Percentiles rank a stretch among this genome's conserved stretches.
Evolutionary conservation across 2,797 vertebrate genomes (phyloP).

Genomic region (Psittacula derbiana): DNA sequence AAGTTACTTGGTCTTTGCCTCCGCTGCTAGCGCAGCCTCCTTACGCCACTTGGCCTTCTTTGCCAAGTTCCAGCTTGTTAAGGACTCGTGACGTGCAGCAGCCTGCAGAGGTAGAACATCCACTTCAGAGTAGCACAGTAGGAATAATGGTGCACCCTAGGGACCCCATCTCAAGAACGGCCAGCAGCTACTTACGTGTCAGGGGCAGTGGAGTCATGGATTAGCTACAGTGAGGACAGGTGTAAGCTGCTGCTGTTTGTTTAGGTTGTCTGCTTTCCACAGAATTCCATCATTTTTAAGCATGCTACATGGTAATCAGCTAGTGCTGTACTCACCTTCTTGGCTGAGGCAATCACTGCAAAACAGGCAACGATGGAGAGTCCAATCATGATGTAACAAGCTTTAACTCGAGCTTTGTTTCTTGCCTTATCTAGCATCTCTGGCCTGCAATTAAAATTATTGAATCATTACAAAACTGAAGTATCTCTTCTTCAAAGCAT

Average conservation of each 20-base stretch:
- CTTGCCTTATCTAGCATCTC: slow-evolving; percentile 76
- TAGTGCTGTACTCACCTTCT: slow-evolving; percentile 64
- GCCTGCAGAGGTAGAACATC: slow-evolving; percentile 57
- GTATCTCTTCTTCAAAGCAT: neutral
- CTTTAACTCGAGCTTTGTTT: slow-evolving; percentile 80
- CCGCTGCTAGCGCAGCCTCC: slow-evolving; percentile 47
- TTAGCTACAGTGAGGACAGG: neutral
- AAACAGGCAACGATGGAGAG: slow-evolving; percentile 78
- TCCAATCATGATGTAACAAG: slow-evolving; percentile 81
- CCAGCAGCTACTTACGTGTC: fast-evolving
- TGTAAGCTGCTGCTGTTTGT: neutral
- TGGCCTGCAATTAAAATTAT: slow-evolving; percentile 63
- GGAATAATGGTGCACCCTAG: fast-evolving
- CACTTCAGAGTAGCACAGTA: fast-evolving
- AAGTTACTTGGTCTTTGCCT: slow-evolving; percentile 66
- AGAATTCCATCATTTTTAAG: neutral
- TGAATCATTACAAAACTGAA: neutral
- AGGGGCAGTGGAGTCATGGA: fast-evolving
- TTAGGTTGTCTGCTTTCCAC: neutral
- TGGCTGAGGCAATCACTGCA: slow-evolving; percentile 76
- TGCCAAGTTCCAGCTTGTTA: slow-evolving; percentile 77
- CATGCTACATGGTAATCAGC: fast-evolving
- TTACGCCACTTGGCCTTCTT: slow-evolving; percentile 78
- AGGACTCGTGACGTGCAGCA: slow-evolving; percentile 72
- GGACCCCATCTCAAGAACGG: fast-evolving